Percentiles rank a stretch among this genome's conserved stretches.
These are phyloP conservation scores for Neosilurus hyrtlii DNA, from an alignment of 2,797 vertebrate species.

Conservation along the genomic window DNA sequence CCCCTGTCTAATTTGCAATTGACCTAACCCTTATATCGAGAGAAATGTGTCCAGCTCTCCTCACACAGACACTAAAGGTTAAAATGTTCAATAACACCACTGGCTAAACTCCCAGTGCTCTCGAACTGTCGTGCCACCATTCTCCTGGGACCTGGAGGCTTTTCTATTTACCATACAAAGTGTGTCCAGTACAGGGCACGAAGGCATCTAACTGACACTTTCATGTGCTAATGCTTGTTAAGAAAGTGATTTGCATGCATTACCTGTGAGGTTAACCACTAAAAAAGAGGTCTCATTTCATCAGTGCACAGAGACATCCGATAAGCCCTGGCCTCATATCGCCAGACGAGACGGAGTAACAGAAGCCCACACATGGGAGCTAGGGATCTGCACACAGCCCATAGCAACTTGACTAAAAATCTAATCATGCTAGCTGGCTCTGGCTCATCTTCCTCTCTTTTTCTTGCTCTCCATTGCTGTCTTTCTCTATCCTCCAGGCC, in stretches of 20 bases:
- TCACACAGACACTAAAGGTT: constrained; percentile 17
- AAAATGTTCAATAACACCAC: constrained; percentile 28
- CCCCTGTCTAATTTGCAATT: constrained; percentile 18
- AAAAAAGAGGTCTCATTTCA: constrained; percentile 43
- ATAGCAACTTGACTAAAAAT: constrained; percentile 32
- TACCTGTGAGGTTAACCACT: constrained; percentile 45
- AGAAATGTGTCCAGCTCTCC: not conserved
- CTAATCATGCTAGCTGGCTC: constrained; percentile 35
- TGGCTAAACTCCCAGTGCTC: constrained; percentile 19
- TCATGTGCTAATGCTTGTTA: constrained; percentile 41
- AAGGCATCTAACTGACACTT: constrained; percentile 46
- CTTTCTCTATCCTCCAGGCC: constrained; percentile 17
- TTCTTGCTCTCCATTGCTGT: constrained; percentile 11
- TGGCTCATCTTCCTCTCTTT: constrained; percentile 30
- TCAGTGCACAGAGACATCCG: constrained; percentile 42
- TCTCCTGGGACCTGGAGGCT: constrained; percentile 12
- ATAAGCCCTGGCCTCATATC: constrained; percentile 40
- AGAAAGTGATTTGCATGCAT: constrained; percentile 53
- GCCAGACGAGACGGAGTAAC: constrained; percentile 36
- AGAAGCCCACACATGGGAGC: constrained; percentile 29
- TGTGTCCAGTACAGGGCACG: constrained; percentile 31
- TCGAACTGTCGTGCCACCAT: not conserved
- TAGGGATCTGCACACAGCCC: constrained; percentile 31
- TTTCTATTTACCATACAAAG: constrained; percentile 44
- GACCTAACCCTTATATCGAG: not conserved